These are phyloP conservation scores for Australoheros facetus DNA, from an alignment of 2,797 vertebrate species.

Conservation along the genomic window DNA sequence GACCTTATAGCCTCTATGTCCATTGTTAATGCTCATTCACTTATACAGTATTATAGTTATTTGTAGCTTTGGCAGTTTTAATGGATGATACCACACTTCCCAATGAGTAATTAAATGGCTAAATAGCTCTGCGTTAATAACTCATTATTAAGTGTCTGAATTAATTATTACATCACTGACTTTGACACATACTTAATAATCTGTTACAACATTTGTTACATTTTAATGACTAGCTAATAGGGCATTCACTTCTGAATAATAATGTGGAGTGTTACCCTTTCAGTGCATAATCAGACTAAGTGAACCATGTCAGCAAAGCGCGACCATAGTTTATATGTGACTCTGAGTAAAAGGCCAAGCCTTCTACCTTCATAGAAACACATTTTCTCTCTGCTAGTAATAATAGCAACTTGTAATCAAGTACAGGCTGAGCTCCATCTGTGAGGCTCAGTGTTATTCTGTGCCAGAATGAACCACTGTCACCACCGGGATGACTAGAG, in stretches of 20 bases:
- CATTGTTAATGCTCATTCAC: background rate
- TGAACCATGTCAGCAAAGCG: background rate
- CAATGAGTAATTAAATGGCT: conserved; percentile 48
- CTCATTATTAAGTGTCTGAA: conserved; percentile 56
- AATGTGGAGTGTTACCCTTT: conserved; percentile 25
- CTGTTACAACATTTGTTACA: conserved; percentile 59
- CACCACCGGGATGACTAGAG: conserved; percentile 3
- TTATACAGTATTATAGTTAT: conserved; percentile 6
- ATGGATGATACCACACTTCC: conserved; percentile 49
- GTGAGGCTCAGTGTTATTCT: conserved; percentile 13
- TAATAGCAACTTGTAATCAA: conserved; percentile 2
- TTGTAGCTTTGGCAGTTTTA: conserved; percentile 32
- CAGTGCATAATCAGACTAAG: conserved; percentile 20
- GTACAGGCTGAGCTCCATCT: conserved; percentile 12
- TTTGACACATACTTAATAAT: conserved; percentile 66
- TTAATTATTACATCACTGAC: conserved; percentile 59
- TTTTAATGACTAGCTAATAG: conserved; percentile 60
- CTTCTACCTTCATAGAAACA: background rate
- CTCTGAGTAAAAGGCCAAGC: conserved; percentile 3
- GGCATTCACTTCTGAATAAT: conserved; percentile 44
- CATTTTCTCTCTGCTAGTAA: background rate
- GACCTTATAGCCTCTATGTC: background rate
- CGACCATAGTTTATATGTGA: background rate
- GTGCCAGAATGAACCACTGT: conserved; percentile 16
- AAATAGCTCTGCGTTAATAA: conserved; percentile 43